Base-by-base conservation (phyloP, 2,888 invertebrate genomes). In the Cosmia pyralina region DNA sequence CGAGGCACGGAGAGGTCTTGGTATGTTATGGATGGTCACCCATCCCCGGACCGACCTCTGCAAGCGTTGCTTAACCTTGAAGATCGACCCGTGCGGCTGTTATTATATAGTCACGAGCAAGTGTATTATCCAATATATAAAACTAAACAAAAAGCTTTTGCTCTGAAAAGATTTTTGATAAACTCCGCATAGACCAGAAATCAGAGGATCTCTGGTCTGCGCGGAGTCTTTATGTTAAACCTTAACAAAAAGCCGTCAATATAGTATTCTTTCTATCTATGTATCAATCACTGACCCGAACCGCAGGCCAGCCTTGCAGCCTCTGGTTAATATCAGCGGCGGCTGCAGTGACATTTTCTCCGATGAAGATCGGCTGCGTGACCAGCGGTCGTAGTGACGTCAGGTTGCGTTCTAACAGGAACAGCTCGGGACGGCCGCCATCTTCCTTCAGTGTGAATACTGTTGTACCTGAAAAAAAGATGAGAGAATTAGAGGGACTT, bases 371-470 rank as follows among this genome's bases (percentile, higher is more conserved):
- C 0, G 81, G 81, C 44, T 91, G 90, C 11, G 92, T 81, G 67
- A 82, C 77, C 17, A 87, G 85, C n/a, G 94, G 95, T 19, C 91
- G 91, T 69, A 94, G 88, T 28, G 76, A 65, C 46, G 88, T 85
- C 69, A 87, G 57, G 86, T 91, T 90, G 72, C 84, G 87, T 0
- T 77, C 46, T 50, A 88, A 57, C 60, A 90, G 76, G 89, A 87
- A 92, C 84, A 92, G 66, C 86, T 93, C 94, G 0, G 88, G 77
- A 0, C 83, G 87, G 0, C 67, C 74, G 17, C 85, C 84, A 4
- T 89, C 87, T 78, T 95, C 95, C 10, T 82, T 84, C 13, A 94
- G 5, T 0, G 95, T 95, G 92, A 95, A 95, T 64, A 95, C 92
- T 34, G 90, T 34, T 87, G 13, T 77, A 70, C 73, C 90, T 90